A percentile compares a stretch with the other conserved stretches of the same genome.
phyloP scores from a whole-genome alignment of 2,113 vertebrate species.

The Nothoprocta pentlandii region DNA sequence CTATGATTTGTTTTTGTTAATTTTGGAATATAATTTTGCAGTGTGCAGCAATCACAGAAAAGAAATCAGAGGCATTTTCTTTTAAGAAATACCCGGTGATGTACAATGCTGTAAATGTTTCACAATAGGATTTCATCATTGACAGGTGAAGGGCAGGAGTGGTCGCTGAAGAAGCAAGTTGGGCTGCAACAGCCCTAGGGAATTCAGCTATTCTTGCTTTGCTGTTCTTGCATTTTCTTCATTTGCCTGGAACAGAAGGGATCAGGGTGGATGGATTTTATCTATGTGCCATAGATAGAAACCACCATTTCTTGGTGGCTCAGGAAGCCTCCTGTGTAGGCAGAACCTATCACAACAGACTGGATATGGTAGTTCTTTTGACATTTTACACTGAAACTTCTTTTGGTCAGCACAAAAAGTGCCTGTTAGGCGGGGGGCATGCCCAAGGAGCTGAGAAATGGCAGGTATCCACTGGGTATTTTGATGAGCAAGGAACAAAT shows the following conservation, averaged over 20 bases:
- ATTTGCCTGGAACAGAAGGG: background rate
- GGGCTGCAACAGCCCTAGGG: background rate
- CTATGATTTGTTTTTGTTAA: background rate
- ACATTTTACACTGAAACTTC: background rate
- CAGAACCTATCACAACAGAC: background rate
- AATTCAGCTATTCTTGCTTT: background rate
- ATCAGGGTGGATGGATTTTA: background rate
- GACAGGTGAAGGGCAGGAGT: background rate
- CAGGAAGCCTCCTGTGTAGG: background rate
- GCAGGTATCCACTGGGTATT: background rate
- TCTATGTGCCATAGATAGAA: background rate
- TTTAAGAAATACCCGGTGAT: background rate
- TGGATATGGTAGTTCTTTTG: background rate
- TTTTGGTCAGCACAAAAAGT: background rate
- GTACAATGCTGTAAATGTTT: background rate
- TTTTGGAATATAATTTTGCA: background rate
- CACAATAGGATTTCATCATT: background rate
- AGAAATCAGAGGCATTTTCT: background rate
- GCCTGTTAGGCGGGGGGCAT: background rate
- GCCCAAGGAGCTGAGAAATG: rapidly evolving
- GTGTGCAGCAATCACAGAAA: background rate
- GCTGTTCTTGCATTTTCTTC: background rate
- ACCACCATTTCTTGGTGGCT: background rate
- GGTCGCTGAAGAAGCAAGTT: background rate
- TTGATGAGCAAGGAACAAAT: background rate